These are phyloP conservation scores for Chymomyza amoena DNA, from an alignment of 2,888 invertebrate species.

Conservation along the genomic window DNA sequence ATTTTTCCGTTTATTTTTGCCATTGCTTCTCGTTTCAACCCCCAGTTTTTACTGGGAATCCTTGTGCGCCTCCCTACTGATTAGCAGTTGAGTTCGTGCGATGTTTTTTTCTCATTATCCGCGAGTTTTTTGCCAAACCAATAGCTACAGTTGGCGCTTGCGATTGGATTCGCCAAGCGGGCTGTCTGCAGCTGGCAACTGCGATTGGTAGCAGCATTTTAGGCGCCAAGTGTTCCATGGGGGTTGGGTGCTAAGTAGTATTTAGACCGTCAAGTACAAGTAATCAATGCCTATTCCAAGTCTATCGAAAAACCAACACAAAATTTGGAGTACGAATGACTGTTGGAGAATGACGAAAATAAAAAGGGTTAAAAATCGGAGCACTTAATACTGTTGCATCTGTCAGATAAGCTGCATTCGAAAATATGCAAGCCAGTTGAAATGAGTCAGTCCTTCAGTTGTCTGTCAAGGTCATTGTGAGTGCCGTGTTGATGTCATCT, in stretches of 20 bases:
- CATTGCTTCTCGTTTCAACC: slow-evolving; percentile 42
- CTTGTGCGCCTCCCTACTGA: slow-evolving; percentile 35
- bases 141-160: slow-evolving; percentile 62
- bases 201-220: slow-evolving; percentile 57
- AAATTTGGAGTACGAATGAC: neutral
- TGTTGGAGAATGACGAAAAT: too few species aligned
- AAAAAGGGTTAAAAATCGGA: neutral
- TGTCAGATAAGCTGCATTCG: slow-evolving; percentile 29
- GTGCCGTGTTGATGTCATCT: neutral
- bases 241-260: neutral
- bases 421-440: slow-evolving; percentile 46
- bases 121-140: slow-evolving; percentile 61
- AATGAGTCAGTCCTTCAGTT: neutral
- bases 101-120: slow-evolving; percentile 61
- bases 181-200: slow-evolving; percentile 29
- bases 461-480: neutral
- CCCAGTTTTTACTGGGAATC: slow-evolving; percentile 9
- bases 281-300: slow-evolving; percentile 1
- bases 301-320: neutral
- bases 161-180: slow-evolving; percentile 54
- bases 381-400: neutral
- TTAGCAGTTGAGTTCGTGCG: slow-evolving; percentile 42
- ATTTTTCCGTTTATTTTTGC: slow-evolving; percentile 39
- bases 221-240: slow-evolving; percentile 41
- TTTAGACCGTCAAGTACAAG: neutral